These are phyloP conservation scores for Pachyramphus minor DNA, from an alignment of 2,113 vertebrate genomes.

Conservation along the genomic window DNA sequence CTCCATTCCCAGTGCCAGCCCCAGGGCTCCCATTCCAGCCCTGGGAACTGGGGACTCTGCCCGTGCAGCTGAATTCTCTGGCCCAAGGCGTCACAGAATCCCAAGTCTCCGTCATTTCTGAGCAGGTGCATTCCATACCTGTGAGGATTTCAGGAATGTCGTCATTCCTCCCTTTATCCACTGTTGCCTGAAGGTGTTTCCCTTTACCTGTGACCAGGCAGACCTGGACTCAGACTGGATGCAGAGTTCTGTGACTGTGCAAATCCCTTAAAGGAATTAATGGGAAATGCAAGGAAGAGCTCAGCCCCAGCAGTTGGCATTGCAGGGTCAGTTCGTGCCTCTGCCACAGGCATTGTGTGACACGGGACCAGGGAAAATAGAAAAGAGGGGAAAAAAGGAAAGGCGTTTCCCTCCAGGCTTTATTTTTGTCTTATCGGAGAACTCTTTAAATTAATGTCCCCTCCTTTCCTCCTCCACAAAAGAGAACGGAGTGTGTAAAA, in stretches of 20 bases:
- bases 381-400: constrained; percentile 23
- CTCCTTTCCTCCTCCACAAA: constrained; percentile 49
- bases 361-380: neutral
- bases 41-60: neutral
- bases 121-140: neutral
- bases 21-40: neutral
- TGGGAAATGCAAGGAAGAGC: neutral
- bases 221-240: neutral
- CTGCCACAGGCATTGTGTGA: constrained; percentile 27
- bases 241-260: neutral
- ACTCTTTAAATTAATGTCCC: neutral
- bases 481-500: neutral
- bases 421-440: constrained; percentile 53
- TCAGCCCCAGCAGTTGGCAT: neutral
- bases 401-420: constrained; percentile 33
- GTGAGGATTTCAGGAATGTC: fast-evolving
- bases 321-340: neutral
- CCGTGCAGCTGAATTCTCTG: neutral
- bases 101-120: neutral
- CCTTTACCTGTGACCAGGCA: fast-evolving
- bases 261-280: neutral
- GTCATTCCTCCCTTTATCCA: fast-evolving
- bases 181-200: neutral
- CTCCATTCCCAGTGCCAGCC: neutral
- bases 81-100: neutral